Evolutionary conservation across 37 sponge, comb jelly and placozoan genomes (phyloP).

Genomic region (Chondrilla cf. caribensis): DNA sequence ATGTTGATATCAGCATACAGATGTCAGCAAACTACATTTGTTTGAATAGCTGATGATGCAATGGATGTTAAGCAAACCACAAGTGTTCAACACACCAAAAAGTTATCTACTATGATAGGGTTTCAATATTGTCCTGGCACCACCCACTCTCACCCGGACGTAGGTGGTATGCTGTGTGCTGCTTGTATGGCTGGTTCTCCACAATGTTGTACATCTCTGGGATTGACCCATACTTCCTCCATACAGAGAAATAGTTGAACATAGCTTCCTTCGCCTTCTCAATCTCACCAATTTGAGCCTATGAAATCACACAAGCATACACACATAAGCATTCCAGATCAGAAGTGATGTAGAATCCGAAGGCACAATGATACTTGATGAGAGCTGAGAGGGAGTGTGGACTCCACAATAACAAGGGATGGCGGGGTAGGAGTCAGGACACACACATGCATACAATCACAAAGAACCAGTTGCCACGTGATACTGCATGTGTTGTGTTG

Average conservation of each 20-base stretch:
- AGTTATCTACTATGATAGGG: too few relatives aligned
- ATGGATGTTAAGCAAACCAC: too few relatives aligned
- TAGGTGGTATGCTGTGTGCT: constrained; percentile 43
- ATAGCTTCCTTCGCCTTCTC: constrained; percentile 37
- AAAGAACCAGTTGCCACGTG: too few relatives aligned
- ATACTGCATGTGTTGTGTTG: too few relatives aligned
- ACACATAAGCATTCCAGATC: too few relatives aligned
- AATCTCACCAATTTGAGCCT: constrained; percentile 64
- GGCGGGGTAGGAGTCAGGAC: too few relatives aligned
- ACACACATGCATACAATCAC: too few relatives aligned
- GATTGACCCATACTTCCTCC: constrained; percentile 49
- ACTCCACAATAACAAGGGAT: neutral
- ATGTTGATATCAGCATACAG: too few relatives aligned
- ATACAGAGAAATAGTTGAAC: constrained; percentile 57
- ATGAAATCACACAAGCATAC: constrained; percentile 5
- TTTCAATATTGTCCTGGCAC: too few relatives aligned
- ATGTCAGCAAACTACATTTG: too few relatives aligned
- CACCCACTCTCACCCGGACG: constrained; percentile 40
- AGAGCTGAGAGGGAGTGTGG: neutral
- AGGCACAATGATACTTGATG: neutral
- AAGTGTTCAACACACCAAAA: too few relatives aligned
- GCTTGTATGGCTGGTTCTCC: constrained; percentile 15
- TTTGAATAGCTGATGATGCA: too few relatives aligned
- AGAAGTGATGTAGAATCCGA: neutral
- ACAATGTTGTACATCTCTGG: constrained; percentile 57